Conservation (phyloP, 2,888 invertebrate species). For the Lasius platythorax region DNA sequence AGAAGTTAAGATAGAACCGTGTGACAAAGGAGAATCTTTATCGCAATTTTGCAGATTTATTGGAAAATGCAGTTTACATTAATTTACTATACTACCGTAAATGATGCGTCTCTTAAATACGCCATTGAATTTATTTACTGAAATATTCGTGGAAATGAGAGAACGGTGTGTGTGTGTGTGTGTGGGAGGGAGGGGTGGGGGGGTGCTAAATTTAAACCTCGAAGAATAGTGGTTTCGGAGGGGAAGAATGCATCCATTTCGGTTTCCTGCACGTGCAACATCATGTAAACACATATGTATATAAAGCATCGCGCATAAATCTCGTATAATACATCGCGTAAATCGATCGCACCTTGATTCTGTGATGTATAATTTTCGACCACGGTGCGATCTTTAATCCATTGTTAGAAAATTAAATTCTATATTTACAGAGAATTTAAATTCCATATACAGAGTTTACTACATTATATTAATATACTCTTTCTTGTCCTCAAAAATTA, state of each 20-base stretch:
- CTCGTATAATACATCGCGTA: neutral
- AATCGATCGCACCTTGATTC: slow-evolving; percentile 16
- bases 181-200: too few relatives aligned
- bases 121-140: slow-evolving; percentile 15
- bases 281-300: slow-evolving; percentile 1
- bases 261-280: neutral
- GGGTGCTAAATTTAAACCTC: slow-evolving; percentile 40
- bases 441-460: neutral
- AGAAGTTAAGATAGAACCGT: neutral
- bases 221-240: neutral
- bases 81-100: neutral
- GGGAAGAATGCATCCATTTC: slow-evolving; percentile 21
- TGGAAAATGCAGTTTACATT: neutral
- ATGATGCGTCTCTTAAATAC: neutral
- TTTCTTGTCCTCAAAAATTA: neutral
- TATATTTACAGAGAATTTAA: too few relatives aligned
- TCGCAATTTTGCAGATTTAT: neutral
- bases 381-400: neutral
- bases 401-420: slow-evolving; percentile 19
- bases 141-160: slow-evolving; percentile 14
- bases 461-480: neutral
- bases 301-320: neutral
- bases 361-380: slow-evolving; percentile 39
- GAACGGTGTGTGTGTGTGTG: neutral
- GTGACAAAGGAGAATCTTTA: neutral